A percentile compares a stretch with the other conserved stretches of the same genome.
Conservation (phyloP, 1,140 invertebrate species). For the Bombus superbus region DNA sequence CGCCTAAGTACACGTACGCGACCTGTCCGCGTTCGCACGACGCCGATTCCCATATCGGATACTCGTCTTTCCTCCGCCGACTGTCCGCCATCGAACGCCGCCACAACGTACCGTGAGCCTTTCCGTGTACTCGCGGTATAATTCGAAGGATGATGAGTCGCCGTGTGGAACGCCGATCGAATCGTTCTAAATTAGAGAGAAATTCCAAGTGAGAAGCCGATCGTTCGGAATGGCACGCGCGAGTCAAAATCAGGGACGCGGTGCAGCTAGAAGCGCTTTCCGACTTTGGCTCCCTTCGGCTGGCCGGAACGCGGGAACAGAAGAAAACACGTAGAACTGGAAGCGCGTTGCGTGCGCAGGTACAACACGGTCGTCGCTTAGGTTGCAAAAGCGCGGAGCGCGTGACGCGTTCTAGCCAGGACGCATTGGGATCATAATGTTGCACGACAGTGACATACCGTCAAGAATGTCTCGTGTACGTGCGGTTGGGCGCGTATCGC, state of each 20-base stretch:
- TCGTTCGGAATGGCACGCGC: too few relatives aligned
- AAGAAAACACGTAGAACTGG: too few relatives aligned
- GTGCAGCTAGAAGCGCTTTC: too few relatives aligned
- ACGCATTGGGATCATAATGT: slow-evolving; percentile 77
- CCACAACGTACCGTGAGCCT: slow-evolving; percentile 16
- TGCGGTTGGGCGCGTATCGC: slow-evolving; percentile 54
- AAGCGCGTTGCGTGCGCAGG: too few relatives aligned
- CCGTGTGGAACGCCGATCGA: not conserved
- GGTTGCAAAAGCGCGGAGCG: slow-evolving; percentile 1
- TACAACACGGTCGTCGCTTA: too few relatives aligned
- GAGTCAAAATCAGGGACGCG: too few relatives aligned
- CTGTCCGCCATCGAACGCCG: slow-evolving; percentile 64
- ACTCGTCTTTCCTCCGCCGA: slow-evolving; percentile 66
- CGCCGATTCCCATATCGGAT: slow-evolving; percentile 72
- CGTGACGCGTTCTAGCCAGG: slow-evolving; percentile 26
- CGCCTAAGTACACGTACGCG: slow-evolving; percentile 27
- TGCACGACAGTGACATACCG: slow-evolving; percentile 75
- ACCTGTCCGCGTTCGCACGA: slow-evolving; percentile 71
- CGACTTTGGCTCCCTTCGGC: too few relatives aligned
- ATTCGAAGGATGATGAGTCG: slow-evolving; percentile 60
- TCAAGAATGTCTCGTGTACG: slow-evolving; percentile 69
- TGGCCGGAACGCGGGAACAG: too few relatives aligned
- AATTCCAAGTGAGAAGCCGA: too few relatives aligned
- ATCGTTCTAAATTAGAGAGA: too few relatives aligned
- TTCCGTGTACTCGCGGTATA: slow-evolving; percentile 58